Base-by-base conservation (phyloP, 2,888 invertebrate species). In the Aphelenchoides bicaudatus region DNA sequence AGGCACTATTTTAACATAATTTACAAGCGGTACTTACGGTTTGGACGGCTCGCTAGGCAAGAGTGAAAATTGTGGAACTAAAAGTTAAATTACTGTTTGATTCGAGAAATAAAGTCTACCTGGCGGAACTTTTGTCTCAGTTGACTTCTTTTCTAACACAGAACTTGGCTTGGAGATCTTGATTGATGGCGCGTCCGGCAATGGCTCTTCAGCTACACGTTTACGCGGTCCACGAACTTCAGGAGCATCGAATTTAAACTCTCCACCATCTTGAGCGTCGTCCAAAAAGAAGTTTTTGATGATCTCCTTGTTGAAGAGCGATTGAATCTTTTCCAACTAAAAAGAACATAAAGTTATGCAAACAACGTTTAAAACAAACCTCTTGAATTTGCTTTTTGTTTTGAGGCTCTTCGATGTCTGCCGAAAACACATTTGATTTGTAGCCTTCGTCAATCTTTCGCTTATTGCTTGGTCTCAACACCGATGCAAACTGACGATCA, bases 161-260 rank as follows among this genome's bases (percentile, higher is more conserved):
- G 43, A 43, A n/a, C 43, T 43, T n/a, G 43, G 43, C 23, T 43
- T 43, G 21, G 43, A 25, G n/a, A 39, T 34, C 28, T 51, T n/a
- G 10, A 23, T n/a, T 6, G 52, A 28, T 2, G 52, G 21, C 28
- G 37, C 52, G 23, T 31, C 39, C n/a, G 38, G 25, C 31, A 16
- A 16, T n/a, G 34, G 34, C 19, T 37, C 37, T 13, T 19, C 52
- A 10, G 49, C 21, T 5, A 29, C 21, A 13, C 19, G 19, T 3
- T 27, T 43, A n/a, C 52, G 31, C 23, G 52, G 52, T 10, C 23
- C 52, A 2, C 52, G 31, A 30, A 51, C 37, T 29, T 34, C 52
- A 3, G 52, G 52, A 3, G 31, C 16, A 13, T 51, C 52, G 25
- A 51, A 51, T n/a, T 31, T 13, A 23, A 51, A 51, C 21, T 25